phyloP scores from a whole-genome alignment of 2,113 vertebrate genomes.

The Xenopus tropicalis region UCB_Xtro_10.0 CM004451.2:65100501-65101000 shows the following conservation, averaged over 20 bases:
- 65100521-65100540: too few species aligned
- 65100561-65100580: too few species aligned
- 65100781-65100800: slow-evolving; percentile 98
- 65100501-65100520: too few species aligned
- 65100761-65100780: too few species aligned
- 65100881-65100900: slow-evolving; percentile 99
- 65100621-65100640: too few species aligned
- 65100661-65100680: slow-evolving; percentile 29
- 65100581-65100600: too few species aligned
- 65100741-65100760: slow-evolving; percentile 96
- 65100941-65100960: slow-evolving; percentile 94
- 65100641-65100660: neutral
- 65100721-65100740: slow-evolving; percentile 93
- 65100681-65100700: slow-evolving; percentile 87
- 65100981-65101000: slow-evolving; percentile 92
- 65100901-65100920: slow-evolving; percentile 98
- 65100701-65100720: slow-evolving; percentile 94
- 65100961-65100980: slow-evolving; percentile 85
- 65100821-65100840: slow-evolving; percentile 97
- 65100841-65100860: slow-evolving; percentile 96
- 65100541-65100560: too few species aligned
- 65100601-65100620: too few species aligned
- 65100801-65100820: slow-evolving; percentile 92
- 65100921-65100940: slow-evolving; percentile 95
- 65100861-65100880: slow-evolving; percentile 99